Base-by-base conservation (phyloP, 2,888 invertebrate genomes). In the Melikaiella ostensackeni region DNA sequence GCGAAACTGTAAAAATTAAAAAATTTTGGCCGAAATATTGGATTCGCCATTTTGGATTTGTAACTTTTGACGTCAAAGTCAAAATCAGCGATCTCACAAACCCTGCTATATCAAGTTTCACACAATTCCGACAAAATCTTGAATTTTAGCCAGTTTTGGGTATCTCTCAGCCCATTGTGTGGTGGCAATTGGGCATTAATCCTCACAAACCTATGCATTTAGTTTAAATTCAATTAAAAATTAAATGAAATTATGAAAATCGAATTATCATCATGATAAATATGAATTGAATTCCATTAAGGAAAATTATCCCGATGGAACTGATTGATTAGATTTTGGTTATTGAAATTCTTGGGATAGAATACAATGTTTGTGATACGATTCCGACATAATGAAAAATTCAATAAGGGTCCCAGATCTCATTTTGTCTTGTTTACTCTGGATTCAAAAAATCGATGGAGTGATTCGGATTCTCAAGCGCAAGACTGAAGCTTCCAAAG, bases 371-470 rank as follows among this genome's bases (percentile, higher is more conserved):
- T 57, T 27, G 21, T 27, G 57, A 27, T 24, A 1, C 57, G 6
- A 24, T 57, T 57, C 57, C 21, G 57, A 16, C 13, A 66, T 50
- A 50, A 21, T 30, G 19, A 46, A 50, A 64, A 70, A 50, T 70
- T 46, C 46, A 70, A 70, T 70, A 70, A 70, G 30, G 30, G 46
- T 46, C 46, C 27, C 8, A 70, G 46, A 70, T 70, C 46, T 70
- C 27, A 46, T 70, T 46, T 70, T 70, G 42, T 27, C 70, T 70
- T 70, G 70, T 70, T 85, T 81, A 80, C 82, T 81, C 83, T 80
- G 78, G 78, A 82, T 86, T 85, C 82, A 75, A 78, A 77, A 77
- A 79, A 83, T 80, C 78, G 74, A 78, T 81, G 30, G 46, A 11
- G 33, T 27, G 30, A 70, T 50, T 50, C 30, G 70, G 70, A 70